Conservation (phyloP, 2,888 invertebrate species). For the Metalampra italica region DNA sequence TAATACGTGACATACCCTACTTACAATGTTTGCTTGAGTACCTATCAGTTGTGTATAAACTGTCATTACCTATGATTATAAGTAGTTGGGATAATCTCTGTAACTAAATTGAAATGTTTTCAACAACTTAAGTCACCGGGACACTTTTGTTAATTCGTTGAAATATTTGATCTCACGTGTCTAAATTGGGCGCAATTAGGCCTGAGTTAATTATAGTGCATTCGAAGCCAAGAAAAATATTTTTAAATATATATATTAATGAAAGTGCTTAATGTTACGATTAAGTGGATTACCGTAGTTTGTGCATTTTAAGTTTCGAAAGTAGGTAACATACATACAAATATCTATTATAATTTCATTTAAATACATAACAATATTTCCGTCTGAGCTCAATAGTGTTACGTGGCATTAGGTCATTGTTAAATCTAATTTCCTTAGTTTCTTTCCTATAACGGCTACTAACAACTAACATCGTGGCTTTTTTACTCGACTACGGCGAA, state of each 20-base stretch:
- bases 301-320: not conserved
- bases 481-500: too few relatives aligned
- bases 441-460: too few relatives aligned
- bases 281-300: not conserved
- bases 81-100: conserved; percentile 9
- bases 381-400: too few relatives aligned
- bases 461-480: too few relatives aligned
- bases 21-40: too few relatives aligned
- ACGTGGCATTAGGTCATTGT: too few relatives aligned
- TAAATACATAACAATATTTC: too few relatives aligned
- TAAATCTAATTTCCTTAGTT: too few relatives aligned
- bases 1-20: too few relatives aligned
- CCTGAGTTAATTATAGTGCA: conserved; percentile 39
- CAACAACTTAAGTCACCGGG: conserved; percentile 23
- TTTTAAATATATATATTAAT: conserved; percentile 8
- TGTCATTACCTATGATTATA: too few relatives aligned
- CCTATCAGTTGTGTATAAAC: too few relatives aligned
- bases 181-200: conserved; percentile 49
- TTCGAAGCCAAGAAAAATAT: conserved; percentile 27
- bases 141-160: conserved; percentile 44
- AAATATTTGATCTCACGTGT: conserved; percentile 29
- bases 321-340: not conserved
- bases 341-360: too few relatives aligned
- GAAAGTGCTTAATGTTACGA: conserved; percentile 8
- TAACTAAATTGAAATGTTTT: conserved; percentile 1